These are phyloP conservation scores for Lucilia sericata DNA, from an alignment of 1,140 invertebrate genomes.

Conservation along the genomic window DNA sequence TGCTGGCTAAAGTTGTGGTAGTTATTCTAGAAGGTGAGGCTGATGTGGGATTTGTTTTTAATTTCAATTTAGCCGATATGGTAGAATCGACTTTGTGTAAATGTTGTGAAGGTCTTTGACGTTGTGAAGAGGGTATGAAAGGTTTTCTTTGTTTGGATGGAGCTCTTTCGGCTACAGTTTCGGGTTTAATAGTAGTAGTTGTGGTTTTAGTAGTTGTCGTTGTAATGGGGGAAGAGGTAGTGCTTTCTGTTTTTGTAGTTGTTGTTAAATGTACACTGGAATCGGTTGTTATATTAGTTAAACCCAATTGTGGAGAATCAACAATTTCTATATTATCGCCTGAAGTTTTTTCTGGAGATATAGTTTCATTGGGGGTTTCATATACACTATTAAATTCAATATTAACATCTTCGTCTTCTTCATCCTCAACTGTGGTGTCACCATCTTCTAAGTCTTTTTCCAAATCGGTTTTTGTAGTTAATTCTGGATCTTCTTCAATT, in stretches of 20 bases:
- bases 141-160: conserved; percentile 28
- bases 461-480: conserved; percentile 5
- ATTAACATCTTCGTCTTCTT: conserved; percentile 45
- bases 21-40: not conserved
- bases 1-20: not conserved
- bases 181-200: conserved; percentile 5
- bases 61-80: conserved; percentile 20
- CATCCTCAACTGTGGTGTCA: not conserved
- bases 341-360: not conserved
- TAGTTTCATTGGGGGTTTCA: conserved; percentile 48
- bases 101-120: conserved; percentile 31
- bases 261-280: conserved; percentile 27
- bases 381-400: conserved; percentile 61
- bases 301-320: conserved; percentile 56
- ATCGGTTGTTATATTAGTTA: conserved; percentile 51
- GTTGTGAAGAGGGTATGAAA: conserved; percentile 25
- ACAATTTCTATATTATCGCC: conserved; percentile 60
- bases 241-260: not conserved
- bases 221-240: not conserved
- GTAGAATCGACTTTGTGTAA: conserved; percentile 28
- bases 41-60: conserved; percentile 31
- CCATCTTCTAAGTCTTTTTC: not conserved
- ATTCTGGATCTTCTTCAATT: conserved; percentile 14
- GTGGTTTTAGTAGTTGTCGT: not conserved
- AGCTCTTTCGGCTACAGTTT: conserved; percentile 26